phyloP scores from a whole-genome alignment of 2,797 vertebrate genomes.

The Scyliorhinus canicula region DNA sequence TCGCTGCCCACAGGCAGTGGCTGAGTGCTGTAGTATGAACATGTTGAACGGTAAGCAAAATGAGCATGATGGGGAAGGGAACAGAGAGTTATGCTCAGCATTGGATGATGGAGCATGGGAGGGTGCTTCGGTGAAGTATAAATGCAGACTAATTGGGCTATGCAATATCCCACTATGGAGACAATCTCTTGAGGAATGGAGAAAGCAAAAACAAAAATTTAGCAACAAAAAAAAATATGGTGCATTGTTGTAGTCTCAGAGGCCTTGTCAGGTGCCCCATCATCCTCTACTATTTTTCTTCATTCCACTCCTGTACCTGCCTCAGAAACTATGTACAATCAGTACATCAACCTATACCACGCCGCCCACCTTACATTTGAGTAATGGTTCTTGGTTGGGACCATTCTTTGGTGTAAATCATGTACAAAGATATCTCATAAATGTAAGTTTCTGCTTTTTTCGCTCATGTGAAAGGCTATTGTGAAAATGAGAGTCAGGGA shows the following conservation, averaged over 20 bases:
- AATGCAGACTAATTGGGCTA: background rate
- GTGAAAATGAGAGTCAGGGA: background rate
- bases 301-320: background rate
- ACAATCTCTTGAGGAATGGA: background rate
- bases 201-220: background rate
- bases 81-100: no score
- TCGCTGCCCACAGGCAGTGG: background rate
- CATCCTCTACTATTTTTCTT: background rate
- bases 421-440: background rate
- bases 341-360: background rate
- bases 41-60: background rate
- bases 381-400: background rate
- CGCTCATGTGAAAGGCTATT: background rate
- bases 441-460: background rate
- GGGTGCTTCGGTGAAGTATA: background rate
- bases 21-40: background rate
- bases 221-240: background rate
- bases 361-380: background rate
- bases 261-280: background rate
- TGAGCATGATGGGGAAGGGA: background rate
- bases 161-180: background rate
- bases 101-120: background rate
- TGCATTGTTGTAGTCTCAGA: background rate
- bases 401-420: background rate
- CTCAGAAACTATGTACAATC: background rate